Evolutionary conservation across 2,113 vertebrate genomes (phyloP).

Genomic region (Chauna torquata): DNA sequence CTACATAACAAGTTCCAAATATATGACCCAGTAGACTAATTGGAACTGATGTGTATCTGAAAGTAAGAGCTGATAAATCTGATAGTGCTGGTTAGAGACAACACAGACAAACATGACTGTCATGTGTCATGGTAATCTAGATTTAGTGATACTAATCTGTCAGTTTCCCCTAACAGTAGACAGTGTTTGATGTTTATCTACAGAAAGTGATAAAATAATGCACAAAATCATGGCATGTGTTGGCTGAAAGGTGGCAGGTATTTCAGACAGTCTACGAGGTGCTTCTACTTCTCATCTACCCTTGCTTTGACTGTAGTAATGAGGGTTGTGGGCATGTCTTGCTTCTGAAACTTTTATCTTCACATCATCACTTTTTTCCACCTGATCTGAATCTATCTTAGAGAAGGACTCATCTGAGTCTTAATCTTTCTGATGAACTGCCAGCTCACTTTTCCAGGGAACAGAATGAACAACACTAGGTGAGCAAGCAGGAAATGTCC

Average conservation of each 20-base stretch:
- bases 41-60: neutral
- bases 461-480: neutral
- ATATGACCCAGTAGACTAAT: neutral
- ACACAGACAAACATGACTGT: neutral
- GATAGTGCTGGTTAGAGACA: neutral
- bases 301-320: neutral
- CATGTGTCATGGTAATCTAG: neutral
- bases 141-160: neutral
- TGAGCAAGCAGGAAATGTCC: neutral
- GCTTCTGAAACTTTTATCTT: slow-evolving; percentile 4
- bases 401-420: neutral
- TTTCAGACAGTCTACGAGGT: neutral
- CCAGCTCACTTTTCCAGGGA: neutral
- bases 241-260: neutral
- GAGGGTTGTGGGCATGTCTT: neutral
- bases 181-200: neutral
- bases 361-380: neutral
- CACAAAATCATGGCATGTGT: neutral
- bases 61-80: neutral
- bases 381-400: neutral
- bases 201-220: neutral
- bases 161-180: neutral
- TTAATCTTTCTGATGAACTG: neutral
- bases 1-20: neutral
- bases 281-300: neutral